A percentile compares a stretch with the other conserved stretches of the same genome.
Evolutionary conservation across 2,797 vertebrate species (phyloP).

Genomic region (Varecia variegata): DNA sequence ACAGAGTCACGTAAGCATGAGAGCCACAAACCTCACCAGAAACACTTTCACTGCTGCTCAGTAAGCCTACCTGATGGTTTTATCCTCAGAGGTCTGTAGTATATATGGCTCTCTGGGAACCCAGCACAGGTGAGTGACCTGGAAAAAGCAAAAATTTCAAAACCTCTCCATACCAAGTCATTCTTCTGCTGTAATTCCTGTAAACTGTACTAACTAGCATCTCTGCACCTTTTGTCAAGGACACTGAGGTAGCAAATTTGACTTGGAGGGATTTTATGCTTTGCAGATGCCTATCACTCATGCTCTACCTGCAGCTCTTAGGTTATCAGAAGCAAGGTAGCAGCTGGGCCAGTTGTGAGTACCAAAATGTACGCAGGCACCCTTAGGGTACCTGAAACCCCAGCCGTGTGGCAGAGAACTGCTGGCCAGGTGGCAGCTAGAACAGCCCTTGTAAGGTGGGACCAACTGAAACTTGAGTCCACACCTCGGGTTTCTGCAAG

Average conservation of each 20-base stretch:
- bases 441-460: background rate
- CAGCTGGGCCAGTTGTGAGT: background rate
- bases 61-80: constrained; percentile 90
- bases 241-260: background rate
- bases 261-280: background rate
- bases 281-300: background rate
- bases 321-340: background rate
- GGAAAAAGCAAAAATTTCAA: constrained; percentile 50
- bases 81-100: constrained; percentile 95
- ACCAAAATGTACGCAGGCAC: background rate
- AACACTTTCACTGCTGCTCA: background rate
- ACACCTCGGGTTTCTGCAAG: background rate
- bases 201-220: background rate
- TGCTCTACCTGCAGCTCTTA: background rate
- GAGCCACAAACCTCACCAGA: constrained; percentile 46
- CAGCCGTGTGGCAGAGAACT: background rate
- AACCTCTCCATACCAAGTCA: background rate
- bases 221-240: background rate
- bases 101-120: constrained; percentile 89
- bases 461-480: background rate
- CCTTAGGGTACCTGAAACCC: background rate
- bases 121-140: constrained; percentile 99
- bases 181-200: background rate
- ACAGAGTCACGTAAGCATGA: background rate
- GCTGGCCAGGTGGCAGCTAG: background rate